phyloP scores from a whole-genome alignment of 2,113 vertebrate species.

The Globicephala melas region DNA sequence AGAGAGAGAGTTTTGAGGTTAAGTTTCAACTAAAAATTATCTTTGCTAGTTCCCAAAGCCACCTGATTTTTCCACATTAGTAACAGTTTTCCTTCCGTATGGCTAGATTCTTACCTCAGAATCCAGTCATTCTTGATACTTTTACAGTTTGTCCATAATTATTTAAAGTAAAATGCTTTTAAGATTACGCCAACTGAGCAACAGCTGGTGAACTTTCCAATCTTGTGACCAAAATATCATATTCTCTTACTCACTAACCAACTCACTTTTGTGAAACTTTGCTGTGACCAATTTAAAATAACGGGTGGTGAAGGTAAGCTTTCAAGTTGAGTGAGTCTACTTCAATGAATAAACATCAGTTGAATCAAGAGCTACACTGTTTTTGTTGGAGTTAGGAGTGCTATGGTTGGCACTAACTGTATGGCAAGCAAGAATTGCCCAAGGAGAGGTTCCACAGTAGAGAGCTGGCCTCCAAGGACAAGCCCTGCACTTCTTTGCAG shows the following conservation, averaged over 20 bases:
- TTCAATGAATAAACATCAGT: background rate
- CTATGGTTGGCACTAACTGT: background rate
- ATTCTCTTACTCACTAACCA: background rate
- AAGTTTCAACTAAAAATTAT: conserved; percentile 8
- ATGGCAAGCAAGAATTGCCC: background rate
- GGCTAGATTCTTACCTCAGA: background rate
- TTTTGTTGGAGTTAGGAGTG: background rate
- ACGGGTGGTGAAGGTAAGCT: background rate
- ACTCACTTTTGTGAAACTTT: background rate
- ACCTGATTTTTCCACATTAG: background rate
- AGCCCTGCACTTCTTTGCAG: no score
- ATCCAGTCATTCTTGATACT: background rate
- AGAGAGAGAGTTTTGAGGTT: background rate
- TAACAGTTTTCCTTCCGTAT: background rate
- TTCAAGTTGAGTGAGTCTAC: background rate
- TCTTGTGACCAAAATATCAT: background rate
- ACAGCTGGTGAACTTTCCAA: background rate
- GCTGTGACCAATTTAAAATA: background rate
- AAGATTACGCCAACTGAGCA: background rate
- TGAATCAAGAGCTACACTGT: background rate
- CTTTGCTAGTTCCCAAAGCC: background rate
- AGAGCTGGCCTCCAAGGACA: background rate
- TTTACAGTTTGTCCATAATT: conserved; percentile 23
- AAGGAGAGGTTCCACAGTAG: no score
- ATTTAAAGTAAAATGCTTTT: background rate